Conservation (phyloP, 1,140 invertebrate species). For the Lepidurus couesii region DNA sequence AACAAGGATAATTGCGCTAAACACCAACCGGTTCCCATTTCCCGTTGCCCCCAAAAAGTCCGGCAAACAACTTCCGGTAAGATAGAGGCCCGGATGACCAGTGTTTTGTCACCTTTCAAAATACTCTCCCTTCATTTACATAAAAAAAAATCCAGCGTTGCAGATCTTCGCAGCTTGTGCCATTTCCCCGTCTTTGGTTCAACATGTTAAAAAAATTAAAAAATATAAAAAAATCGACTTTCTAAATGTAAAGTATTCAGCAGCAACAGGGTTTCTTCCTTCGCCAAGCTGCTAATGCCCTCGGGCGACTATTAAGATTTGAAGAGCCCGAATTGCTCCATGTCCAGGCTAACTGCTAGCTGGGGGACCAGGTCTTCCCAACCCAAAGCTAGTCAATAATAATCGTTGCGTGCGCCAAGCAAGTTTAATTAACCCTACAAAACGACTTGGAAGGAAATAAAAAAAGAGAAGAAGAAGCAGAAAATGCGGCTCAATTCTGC, state of each 20-base stretch:
- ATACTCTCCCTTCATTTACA: neutral
- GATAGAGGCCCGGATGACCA: neutral
- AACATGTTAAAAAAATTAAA: neutral
- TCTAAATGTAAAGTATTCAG: neutral
- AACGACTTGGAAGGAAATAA: neutral
- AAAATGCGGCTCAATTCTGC: neutral
- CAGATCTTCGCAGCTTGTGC: neutral
- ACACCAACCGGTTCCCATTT: neutral
- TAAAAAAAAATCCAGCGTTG: neutral
- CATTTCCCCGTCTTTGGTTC: neutral
- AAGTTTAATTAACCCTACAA: conserved; percentile 19
- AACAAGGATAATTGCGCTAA: neutral
- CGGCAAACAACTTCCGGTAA: neutral
- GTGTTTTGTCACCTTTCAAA: conserved; percentile 1
- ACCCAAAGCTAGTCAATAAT: neutral
- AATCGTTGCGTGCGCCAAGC: conserved; percentile 13
- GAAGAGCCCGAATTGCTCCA: neutral
- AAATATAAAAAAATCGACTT: neutral
- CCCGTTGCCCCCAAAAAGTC: neutral
- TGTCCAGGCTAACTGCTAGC: neutral
- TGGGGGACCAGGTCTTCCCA: neutral
- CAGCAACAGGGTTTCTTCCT: neutral
- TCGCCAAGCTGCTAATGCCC: neutral
- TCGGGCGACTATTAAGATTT: neutral
- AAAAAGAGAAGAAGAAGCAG: neutral